Evolutionary conservation across 1,140 invertebrate species (phyloP), one percentile per base, ranked within the genome.

Genomic region (Brachionus plicatilis): DNA sequence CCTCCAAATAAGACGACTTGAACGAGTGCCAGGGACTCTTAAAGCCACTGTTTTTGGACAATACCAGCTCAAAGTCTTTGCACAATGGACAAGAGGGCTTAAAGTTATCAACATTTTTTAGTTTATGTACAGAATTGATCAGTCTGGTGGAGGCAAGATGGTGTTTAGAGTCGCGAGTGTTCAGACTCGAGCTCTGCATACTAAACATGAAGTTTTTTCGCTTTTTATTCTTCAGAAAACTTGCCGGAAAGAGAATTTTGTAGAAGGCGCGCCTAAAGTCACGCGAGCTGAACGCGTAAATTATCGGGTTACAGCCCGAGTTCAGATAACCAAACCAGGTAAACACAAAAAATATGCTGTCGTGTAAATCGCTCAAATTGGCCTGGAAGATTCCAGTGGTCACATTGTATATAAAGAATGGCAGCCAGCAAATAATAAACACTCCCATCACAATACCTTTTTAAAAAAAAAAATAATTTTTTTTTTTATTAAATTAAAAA

Each of bases 221-320:
- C 56, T 84, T 70, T 56, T 72, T 84, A 14, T 76, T n/a, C 11
- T 79, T 27, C 24, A 60, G 29, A 70, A 79, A 79, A 45, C 83
- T 86, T 47, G 84, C 84, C 5, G 83, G 82, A 79, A 86, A 88
- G 6, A 88, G 56, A 60, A 88, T 75, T 53, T 87, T 87, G n/a
- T 86, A 70, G 85, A 91, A 91, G 24, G 90, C 90, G 50, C 95
- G 94, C 90, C 96, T 92, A 90, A 98, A 98, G 88, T 98, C 96
- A 88, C 94, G 92, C 89, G 95, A 96, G 94, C 95, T 97, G 87
- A 94, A 97, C 2, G 96, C 95, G 89, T 98, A 98, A 87, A 98
- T 98, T 76, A 97, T 94, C 1, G 96, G 96, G 91, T 97, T 98
- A 95, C 45, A 75, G n/a, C 68, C 45, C 47, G 83, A 84, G 45